Base-by-base conservation (phyloP, 2,797 vertebrate genomes). In the Decapterus maruadsi region DNA sequence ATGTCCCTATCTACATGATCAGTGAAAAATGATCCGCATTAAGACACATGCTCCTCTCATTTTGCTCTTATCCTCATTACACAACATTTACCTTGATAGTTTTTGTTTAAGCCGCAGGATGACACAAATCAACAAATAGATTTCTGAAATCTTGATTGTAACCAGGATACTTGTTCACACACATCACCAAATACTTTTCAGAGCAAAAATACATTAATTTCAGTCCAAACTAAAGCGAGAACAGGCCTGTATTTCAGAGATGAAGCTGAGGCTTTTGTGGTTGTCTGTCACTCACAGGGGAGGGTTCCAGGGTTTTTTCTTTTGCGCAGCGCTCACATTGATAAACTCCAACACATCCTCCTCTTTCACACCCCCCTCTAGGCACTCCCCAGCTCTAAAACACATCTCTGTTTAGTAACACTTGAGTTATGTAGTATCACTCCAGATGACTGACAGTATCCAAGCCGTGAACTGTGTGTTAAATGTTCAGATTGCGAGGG, bases 361-460 rank as follows among this genome's bases (percentile, higher is more conserved):
- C 73, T 50, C 57, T 22, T 74, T 17, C 73, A 68, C 77, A 74
- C 72, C 70, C 80, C 86, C 76, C 75, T 68, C 38, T 4, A 60
- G 71, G 77, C 81, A 17, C 57, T 78, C 60, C 78, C 86, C 76
- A 62, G 61, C 68, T 63, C 73, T 82, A 57, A 80, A 87, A 82
- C 73, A 67, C 82, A 75, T 78, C 83, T 89, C 69, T 78, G 78
- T 90, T 90, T 90, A 86, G 85, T 78, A 88, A 85, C 87, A 90
- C 89, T 88, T 65, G 9, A 70, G 71, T 72, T 68, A 64, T 83
- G 81, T 82, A 90, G 90, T 83, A 87, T 88, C 86, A 85, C 87
- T 90, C 84, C 76, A 82, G 79, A 85, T 88, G 90, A 93, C 77
- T 89, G 90, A 86, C 86, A 82, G 87, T 58, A 81, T 81, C 85